These are phyloP conservation scores for Lerema accius DNA, from an alignment of 1,140 invertebrate genomes.

Conservation along the genomic window DNA sequence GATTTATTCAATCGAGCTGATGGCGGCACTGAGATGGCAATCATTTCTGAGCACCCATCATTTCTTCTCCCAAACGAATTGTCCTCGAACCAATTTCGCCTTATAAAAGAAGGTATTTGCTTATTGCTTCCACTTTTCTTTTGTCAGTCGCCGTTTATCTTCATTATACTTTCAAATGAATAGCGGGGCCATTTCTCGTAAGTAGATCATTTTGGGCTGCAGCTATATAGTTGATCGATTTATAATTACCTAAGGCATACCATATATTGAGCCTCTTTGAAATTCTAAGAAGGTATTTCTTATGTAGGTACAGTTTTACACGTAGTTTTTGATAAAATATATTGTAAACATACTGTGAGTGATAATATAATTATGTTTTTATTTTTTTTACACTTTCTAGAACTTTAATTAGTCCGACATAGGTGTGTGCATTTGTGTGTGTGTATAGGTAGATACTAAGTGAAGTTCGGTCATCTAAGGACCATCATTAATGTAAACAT, in stretches of 20 bases:
- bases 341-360: too few relatives aligned
- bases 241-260: neutral
- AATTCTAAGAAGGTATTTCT: too few relatives aligned
- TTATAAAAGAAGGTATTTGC: constrained; percentile 73
- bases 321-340: too few relatives aligned
- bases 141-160: constrained; percentile 64
- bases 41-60: constrained; percentile 59
- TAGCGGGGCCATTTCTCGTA: constrained; percentile 16
- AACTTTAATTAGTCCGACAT: too few relatives aligned
- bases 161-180: constrained; percentile 54
- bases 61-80: constrained; percentile 57
- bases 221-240: neutral
- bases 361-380: too few relatives aligned
- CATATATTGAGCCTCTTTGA: neutral
- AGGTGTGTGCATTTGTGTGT: too few relatives aligned
- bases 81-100: constrained; percentile 69
- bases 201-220: neutral
- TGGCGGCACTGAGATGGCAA: constrained; percentile 50
- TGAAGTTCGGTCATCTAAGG: too few relatives aligned
- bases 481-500: constrained; percentile 14
- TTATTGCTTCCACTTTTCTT: constrained; percentile 69
- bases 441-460: too few relatives aligned
- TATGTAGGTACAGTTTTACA: too few relatives aligned
- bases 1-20: constrained; percentile 50
- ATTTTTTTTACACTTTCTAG: too few relatives aligned